A percentile compares a stretch with the other conserved stretches of the same genome.
phyloP scores from a whole-genome alignment of 2,888 invertebrate genomes.

The Tiliacea citrago region DNA sequence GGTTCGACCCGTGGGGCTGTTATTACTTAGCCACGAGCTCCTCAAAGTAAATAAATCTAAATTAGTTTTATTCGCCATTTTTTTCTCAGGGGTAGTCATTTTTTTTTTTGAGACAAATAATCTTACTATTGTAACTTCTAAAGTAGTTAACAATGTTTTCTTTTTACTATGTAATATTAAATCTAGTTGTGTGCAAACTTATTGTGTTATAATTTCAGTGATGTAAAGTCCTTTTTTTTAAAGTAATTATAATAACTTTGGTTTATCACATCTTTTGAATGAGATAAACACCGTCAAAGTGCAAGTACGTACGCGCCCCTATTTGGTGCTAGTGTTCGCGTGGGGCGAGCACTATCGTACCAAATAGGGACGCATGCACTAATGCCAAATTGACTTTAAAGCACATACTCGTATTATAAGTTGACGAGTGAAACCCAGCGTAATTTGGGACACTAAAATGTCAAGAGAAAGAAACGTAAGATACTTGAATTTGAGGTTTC shows the following conservation, averaged over 20 bases:
- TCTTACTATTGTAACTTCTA: too few species aligned
- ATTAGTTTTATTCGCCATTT: too few species aligned
- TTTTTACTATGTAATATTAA: neutral
- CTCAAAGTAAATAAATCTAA: too few species aligned
- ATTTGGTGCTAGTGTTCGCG: neutral
- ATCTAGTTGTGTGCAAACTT: neutral
- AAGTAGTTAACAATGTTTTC: neutral
- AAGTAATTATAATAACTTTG: neutral
- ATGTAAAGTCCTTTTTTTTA: neutral
- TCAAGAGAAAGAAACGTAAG: neutral
- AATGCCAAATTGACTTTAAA: neutral
- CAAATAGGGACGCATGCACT: neutral
- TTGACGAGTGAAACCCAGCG: neutral
- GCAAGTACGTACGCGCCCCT: neutral
- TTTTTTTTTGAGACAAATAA: too few species aligned
- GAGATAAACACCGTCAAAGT: neutral
- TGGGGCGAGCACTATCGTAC: neutral
- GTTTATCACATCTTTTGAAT: neutral
- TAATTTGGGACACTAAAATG: neutral
- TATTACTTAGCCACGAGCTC: too few species aligned
- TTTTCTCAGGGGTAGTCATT: too few species aligned
- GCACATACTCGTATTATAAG: neutral
- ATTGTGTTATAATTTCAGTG: neutral
- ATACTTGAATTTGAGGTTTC: neutral
- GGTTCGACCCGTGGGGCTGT: too few species aligned